These are phyloP conservation scores for Suncus etruscus DNA, from an alignment of 2,113 vertebrate species.

Conservation along the genomic window DNA sequence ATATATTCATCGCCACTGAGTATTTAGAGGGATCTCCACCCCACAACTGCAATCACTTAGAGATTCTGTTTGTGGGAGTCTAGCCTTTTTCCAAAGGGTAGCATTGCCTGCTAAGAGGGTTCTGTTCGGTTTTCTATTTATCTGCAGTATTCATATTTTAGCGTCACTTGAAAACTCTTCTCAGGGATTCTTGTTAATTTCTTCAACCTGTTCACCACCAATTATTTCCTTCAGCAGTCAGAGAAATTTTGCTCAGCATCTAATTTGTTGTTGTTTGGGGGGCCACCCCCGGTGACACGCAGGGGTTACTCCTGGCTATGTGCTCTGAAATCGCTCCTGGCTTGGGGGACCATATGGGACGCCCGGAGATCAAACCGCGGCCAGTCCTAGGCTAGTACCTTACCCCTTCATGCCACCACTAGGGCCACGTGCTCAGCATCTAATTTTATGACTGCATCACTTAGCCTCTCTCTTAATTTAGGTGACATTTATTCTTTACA, in stretches of 20 bases:
- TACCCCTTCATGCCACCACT: too few relatives aligned
- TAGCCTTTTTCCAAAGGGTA: constrained; percentile 4
- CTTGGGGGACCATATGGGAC: too few relatives aligned
- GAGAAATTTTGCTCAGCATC: background rate
- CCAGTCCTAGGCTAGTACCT: too few relatives aligned
- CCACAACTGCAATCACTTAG: constrained; percentile 9
- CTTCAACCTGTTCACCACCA: background rate
- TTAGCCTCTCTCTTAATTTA: background rate
- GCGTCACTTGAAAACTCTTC: constrained; percentile 3
- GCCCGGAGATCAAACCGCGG: too few relatives aligned
- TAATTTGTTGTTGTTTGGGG: too few relatives aligned
- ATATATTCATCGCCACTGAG: background rate
- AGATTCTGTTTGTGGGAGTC: background rate
- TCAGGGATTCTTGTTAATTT: background rate
- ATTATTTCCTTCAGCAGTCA: constrained; percentile 17
- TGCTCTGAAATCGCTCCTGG: too few relatives aligned
- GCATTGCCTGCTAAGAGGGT: background rate
- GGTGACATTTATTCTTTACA: background rate
- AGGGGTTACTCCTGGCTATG: too few relatives aligned
- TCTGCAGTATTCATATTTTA: background rate
- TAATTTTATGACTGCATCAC: background rate
- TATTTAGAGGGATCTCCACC: background rate
- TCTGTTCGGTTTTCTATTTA: background rate
- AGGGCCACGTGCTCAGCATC: too few relatives aligned
- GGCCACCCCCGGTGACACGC: too few relatives aligned